Percentiles rank a stretch among this genome's conserved stretches.
These are phyloP conservation scores for Linhomoeus sp. DNA, from an alignment of 2,888 invertebrate species.

Conservation along the genomic window DNA sequence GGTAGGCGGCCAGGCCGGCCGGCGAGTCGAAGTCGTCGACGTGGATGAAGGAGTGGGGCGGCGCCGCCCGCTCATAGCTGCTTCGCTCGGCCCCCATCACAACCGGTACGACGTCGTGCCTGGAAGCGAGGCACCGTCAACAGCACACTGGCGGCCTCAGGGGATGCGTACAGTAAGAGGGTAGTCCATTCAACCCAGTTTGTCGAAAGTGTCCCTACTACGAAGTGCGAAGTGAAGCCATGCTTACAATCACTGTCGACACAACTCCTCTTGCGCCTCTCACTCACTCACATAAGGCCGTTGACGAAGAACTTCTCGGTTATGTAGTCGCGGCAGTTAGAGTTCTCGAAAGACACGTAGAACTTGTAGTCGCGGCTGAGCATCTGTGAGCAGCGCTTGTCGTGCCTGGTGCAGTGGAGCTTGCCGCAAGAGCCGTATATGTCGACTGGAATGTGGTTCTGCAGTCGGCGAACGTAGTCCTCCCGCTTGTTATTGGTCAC, in stretches of 20 bases:
- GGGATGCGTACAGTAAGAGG: too few relatives aligned
- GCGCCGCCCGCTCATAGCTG: constrained; percentile 69
- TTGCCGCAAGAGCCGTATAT: background rate
- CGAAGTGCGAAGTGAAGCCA: background rate
- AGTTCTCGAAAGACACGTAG: constrained; percentile 88
- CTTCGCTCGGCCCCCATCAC: constrained; percentile 52
- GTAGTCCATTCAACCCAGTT: too few relatives aligned
- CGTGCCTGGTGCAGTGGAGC: background rate
- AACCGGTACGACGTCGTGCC: constrained; percentile 5
- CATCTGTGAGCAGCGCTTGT: constrained; percentile 52
- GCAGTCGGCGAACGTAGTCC: background rate
- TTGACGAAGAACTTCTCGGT: constrained; percentile 93
- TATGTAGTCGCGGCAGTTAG: constrained; percentile 82
- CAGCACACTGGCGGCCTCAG: too few relatives aligned
- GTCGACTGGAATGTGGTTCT: background rate
- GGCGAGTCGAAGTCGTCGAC: constrained; percentile 81
- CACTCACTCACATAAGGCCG: constrained; percentile 51
- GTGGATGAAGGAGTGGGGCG: constrained; percentile 75
- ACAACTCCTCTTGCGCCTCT: background rate
- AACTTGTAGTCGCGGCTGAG: constrained; percentile 82
- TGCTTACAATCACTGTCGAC: background rate
- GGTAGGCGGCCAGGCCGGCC: constrained; percentile 62
- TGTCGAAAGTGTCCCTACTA: background rate
- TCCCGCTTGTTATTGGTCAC: background rate
- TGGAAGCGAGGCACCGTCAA: constrained; percentile 2